These are phyloP conservation scores for Petrocephalus sullivani DNA, from an alignment of 2,797 vertebrate genomes.

Conservation along the genomic window DNA sequence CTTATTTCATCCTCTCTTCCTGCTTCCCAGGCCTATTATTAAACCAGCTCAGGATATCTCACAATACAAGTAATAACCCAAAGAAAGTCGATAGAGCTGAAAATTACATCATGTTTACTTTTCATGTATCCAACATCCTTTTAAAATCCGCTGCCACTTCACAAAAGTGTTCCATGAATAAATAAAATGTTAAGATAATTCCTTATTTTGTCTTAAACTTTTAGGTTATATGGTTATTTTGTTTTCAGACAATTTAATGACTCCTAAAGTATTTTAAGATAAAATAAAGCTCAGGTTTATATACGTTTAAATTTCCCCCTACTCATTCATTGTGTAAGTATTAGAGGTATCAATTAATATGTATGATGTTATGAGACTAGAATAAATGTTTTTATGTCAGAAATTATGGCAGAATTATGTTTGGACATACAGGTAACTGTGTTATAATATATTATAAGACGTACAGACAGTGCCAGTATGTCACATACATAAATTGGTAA, in stretches of 20 bases:
- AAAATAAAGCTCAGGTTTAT: not conserved
- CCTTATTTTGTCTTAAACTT: not conserved
- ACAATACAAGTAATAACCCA: not conserved
- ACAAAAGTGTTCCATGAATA: not conserved
- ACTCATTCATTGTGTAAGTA: not conserved
- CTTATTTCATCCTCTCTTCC: not conserved
- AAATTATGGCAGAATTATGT: not conserved
- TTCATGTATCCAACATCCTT: not conserved
- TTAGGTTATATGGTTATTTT: not conserved
- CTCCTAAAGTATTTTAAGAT: not conserved
- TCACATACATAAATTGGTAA: not conserved
- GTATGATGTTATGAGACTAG: not conserved
- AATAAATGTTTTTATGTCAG: not conserved
- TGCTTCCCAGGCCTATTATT: not conserved
- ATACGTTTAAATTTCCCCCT: not conserved
- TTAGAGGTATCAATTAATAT: not conserved
- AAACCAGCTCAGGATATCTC: not conserved
- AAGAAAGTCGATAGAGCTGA: not conserved
- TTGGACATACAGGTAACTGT: not conserved
- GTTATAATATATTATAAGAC: not conserved
- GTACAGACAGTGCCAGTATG: not conserved
- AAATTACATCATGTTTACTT: not conserved
- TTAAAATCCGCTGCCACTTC: not conserved
- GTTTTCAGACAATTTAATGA: not conserved
- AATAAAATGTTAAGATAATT: not conserved